phyloP scores from a whole-genome alignment of 2,888 invertebrate species.

The Psylliodes chrysocephalus region DNA sequence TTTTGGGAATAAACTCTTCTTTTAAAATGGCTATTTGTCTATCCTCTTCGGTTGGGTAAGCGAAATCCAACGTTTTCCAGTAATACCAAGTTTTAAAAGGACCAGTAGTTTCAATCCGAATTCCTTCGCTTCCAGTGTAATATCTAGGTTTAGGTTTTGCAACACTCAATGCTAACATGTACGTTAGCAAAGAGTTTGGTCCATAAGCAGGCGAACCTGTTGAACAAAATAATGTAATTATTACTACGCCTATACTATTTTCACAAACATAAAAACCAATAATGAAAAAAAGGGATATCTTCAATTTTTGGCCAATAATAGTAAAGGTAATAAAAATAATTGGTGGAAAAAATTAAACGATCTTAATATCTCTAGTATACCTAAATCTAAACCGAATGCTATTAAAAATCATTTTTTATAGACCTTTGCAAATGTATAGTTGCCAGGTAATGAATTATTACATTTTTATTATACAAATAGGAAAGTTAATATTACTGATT shows the following conservation, averaged over 20 bases:
- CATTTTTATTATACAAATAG: too few species aligned
- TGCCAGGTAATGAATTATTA: too few species aligned
- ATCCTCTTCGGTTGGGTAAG: slow-evolving; percentile 71
- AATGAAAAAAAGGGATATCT: too few species aligned
- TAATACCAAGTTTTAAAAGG: slow-evolving; percentile 74
- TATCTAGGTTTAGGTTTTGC: slow-evolving; percentile 26
- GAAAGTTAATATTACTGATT: too few species aligned
- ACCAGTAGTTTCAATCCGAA: slow-evolving; percentile 65
- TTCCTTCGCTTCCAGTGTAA: not conserved
- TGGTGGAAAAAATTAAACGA: too few species aligned
- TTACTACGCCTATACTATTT: too few species aligned
- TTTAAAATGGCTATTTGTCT: slow-evolving; percentile 70
- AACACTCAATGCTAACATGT: slow-evolving; percentile 65
- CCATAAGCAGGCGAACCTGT: slow-evolving; percentile 20
- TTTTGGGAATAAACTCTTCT: slow-evolving; percentile 74
- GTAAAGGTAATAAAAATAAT: not conserved
- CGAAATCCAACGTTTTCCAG: slow-evolving; percentile 81
- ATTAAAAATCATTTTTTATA: not conserved
- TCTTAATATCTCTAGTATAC: too few species aligned
- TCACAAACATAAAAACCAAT: too few species aligned
- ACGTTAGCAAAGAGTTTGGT: slow-evolving; percentile 63
- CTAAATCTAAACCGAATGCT: not conserved
- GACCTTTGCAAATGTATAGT: too few species aligned
- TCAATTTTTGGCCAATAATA: too few species aligned
- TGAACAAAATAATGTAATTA: slow-evolving; percentile 24